These are phyloP conservation scores for Pseudopodoces humilis DNA, from an alignment of 2,113 vertebrate genomes.

Conservation along the genomic window DNA sequence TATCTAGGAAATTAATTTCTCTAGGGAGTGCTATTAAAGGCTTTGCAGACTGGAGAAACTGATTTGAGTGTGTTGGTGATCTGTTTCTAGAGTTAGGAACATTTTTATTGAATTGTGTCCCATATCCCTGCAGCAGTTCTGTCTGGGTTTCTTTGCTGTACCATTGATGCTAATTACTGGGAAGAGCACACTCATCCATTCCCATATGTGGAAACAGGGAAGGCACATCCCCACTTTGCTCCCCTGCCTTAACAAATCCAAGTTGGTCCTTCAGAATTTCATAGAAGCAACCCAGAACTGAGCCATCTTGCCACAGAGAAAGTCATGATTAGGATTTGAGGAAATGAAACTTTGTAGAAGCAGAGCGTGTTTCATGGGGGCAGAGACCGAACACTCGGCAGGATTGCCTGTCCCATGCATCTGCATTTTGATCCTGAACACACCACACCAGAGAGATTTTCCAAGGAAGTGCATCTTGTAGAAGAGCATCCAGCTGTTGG, in stretches of 20 bases:
- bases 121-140: background rate
- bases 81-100: background rate
- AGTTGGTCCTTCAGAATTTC: background rate
- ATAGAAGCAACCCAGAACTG: rapidly evolving
- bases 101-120: background rate
- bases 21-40: background rate
- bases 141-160: background rate
- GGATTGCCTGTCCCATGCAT: background rate
- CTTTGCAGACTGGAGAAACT: background rate
- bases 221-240: background rate
- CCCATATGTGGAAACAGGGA: background rate
- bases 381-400: background rate
- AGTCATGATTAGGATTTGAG: background rate
- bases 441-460: background rate
- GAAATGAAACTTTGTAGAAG: background rate
- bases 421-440: background rate
- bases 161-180: background rate
- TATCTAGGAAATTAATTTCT: conserved; percentile 22
- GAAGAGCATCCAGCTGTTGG: background rate
- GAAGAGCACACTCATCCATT: background rate
- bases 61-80: background rate
- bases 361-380: background rate
- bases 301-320: background rate
- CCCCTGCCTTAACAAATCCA: background rate
- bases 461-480: background rate